phyloP scores from a whole-genome alignment of 1,140 invertebrate species.

The Drosophila serrata region DNA sequence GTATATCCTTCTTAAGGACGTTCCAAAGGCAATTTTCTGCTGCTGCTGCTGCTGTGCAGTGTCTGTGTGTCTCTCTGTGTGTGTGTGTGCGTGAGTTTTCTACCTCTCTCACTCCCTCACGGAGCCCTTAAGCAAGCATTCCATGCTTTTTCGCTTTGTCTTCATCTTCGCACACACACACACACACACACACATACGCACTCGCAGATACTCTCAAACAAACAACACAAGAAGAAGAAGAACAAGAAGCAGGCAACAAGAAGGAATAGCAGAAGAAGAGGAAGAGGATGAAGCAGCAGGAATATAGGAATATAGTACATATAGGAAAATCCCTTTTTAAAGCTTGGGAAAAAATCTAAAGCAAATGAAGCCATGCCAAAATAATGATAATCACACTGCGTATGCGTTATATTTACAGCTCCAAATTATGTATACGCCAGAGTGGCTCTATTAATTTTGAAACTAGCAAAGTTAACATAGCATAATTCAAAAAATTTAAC shows the following conservation, averaged over 20 bases:
- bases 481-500: not conserved
- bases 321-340: conserved; percentile 27
- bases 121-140: conserved; percentile 32
- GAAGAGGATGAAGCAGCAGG: not conserved
- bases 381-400: conserved; percentile 5
- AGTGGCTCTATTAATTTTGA: not conserved
- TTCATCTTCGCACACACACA: conserved; percentile 24
- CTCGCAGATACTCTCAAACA: conserved; percentile 3
- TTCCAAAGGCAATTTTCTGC: conserved; percentile 82
- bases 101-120: not conserved
- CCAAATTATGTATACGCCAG: not conserved
- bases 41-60: conserved; percentile 27
- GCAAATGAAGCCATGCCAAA: conserved; percentile 3
- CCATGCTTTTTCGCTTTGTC: conserved; percentile 34
- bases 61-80: conserved; percentile 42
- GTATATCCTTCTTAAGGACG: conserved; percentile 84
- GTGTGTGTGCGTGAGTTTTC: conserved; percentile 38
- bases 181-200: conserved; percentile 10
- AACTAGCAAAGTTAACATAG: too few relatives aligned
- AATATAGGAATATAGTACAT: not conserved
- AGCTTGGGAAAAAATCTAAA: conserved; percentile 3
- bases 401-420: conserved; percentile 11
- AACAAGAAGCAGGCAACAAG: conserved; percentile 6
- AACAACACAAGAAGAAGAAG: conserved; percentile 12
- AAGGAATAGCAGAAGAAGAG: conserved; percentile 7